A percentile compares a stretch with the other conserved stretches of the same genome.
Conservation (phyloP, 2,113 vertebrate species). For the Aspidoscelis tigris region DNA sequence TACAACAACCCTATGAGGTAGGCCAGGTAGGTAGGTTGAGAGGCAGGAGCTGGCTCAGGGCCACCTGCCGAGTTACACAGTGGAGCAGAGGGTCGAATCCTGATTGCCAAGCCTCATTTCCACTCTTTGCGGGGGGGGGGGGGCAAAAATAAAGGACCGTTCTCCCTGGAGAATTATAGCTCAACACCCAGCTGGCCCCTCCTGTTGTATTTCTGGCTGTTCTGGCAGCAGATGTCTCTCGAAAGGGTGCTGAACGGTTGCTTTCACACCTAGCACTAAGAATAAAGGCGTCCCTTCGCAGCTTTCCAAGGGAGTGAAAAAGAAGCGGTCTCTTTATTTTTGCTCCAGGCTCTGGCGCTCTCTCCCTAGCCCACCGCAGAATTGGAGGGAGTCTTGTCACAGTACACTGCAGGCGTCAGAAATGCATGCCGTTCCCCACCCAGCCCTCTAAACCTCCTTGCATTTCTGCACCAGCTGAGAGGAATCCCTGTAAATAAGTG, state of each 20-base stretch:
- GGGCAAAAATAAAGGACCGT: not conserved
- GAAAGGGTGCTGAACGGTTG: constrained; percentile 27
- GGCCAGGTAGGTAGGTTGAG: not conserved
- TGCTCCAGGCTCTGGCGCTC: not conserved
- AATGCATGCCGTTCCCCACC: not conserved
- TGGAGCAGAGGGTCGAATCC: too few relatives aligned
- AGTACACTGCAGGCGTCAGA: not conserved
- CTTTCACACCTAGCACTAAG: constrained; percentile 37
- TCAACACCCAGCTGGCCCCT: not conserved
- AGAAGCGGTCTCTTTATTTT: constrained; percentile 1
- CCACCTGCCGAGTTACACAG: not conserved
- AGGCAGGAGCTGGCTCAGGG: not conserved
- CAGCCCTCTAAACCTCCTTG: not conserved
- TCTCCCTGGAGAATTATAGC: not conserved
- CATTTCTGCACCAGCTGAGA: not conserved
- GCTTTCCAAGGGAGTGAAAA: not conserved
- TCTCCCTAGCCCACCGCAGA: not conserved
- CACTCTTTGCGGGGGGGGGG: not conserved
- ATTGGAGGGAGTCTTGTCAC: not conserved
- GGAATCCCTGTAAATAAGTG: not conserved
- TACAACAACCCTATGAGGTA: not conserved
- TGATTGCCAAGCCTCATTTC: not conserved
- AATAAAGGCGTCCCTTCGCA: constrained; percentile 35
- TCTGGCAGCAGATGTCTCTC: constrained; percentile 26
- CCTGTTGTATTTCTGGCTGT: constrained; percentile 7